Conservation (phyloP, 2,797 vertebrate species). For the Characodon lateralis region DNA sequence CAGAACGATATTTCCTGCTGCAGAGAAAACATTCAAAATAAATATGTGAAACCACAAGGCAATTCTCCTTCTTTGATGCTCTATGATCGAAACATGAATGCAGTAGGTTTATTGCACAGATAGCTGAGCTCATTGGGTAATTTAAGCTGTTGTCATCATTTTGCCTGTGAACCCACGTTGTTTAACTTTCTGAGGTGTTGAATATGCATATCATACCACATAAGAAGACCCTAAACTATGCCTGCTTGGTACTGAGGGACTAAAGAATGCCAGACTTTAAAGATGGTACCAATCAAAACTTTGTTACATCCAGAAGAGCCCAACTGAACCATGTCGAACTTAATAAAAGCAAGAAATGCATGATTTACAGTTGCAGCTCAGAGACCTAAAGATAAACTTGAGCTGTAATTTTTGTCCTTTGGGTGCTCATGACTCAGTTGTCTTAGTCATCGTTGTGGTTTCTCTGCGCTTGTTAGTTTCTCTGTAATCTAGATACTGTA, state of each 20-base stretch:
- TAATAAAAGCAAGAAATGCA: not conserved
- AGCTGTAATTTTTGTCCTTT: conserved; percentile 12
- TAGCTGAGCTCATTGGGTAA: not conserved
- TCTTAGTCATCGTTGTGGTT: conserved; percentile 23
- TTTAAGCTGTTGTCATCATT: not conserved
- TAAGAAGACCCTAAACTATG: not conserved
- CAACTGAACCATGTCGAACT: not conserved
- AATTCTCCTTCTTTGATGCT: not conserved
- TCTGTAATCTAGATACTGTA: conserved; percentile 23
- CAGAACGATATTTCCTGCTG: not conserved
- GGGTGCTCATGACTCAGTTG: conserved; percentile 5
- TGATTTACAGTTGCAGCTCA: conserved; percentile 5
- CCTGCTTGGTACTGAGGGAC: not conserved
- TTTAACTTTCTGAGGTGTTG: not conserved
- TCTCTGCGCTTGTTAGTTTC: conserved; percentile 21
- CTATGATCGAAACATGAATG: not conserved
- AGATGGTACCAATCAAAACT: not conserved
- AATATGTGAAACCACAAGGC: not conserved
- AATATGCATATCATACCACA: not conserved
- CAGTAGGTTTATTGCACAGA: not conserved
- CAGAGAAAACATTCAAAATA: not conserved
- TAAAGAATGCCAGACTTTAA: not conserved
- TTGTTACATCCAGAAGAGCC: conserved; percentile 9
- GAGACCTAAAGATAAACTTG: conserved; percentile 7
- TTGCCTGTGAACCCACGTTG: not conserved